phyloP scores from a whole-genome alignment of 2,797 vertebrate genomes.

The Kryptolebias ocellatus region DNA sequence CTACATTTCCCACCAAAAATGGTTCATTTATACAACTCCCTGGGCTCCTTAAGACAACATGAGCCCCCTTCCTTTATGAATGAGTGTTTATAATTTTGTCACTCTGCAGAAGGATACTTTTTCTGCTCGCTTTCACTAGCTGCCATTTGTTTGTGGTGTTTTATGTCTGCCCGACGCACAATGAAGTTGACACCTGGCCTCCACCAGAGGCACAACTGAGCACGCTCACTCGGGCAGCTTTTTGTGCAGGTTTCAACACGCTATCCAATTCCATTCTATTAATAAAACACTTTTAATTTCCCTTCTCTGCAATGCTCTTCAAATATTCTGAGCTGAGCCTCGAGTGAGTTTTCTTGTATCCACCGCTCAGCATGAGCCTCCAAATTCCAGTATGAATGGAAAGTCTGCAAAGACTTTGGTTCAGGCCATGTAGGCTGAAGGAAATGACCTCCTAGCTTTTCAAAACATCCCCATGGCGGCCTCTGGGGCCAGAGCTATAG shows the following conservation, averaged over 20 bases:
- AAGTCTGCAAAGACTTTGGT: conserved; percentile 51
- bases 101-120: conserved; percentile 24
- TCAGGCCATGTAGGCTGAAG: conserved; percentile 67
- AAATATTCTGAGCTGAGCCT: conserved; percentile 38
- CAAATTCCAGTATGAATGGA: conserved; percentile 32
- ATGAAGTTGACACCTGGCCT: conserved; percentile 29
- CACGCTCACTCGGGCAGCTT: conserved; percentile 28
- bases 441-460: conserved; percentile 80
- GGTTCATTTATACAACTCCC: conserved; percentile 71
- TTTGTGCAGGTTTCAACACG: conserved; percentile 68
- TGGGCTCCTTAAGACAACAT: conserved; percentile 71
- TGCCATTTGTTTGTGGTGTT: conserved; percentile 14
- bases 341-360: conserved; percentile 2
- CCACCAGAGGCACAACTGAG: conserved; percentile 69
- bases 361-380: conserved; percentile 14
- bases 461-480: conserved; percentile 75
- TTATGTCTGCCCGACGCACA: conserved; percentile 17
- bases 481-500: conserved; percentile 74
- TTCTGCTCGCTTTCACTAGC: conserved; percentile 48
- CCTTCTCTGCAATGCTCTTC: conserved; percentile 35
- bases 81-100: conserved; percentile 76
- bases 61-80: conserved; percentile 51
- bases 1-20: conserved; percentile 74
- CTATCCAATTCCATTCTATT: conserved; percentile 72
- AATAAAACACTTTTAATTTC: conserved; percentile 64